Evolutionary conservation across 2,888 invertebrate species (phyloP), one percentile per base, ranked within the genome.

Genomic region (Melinaea marsaeus): DNA sequence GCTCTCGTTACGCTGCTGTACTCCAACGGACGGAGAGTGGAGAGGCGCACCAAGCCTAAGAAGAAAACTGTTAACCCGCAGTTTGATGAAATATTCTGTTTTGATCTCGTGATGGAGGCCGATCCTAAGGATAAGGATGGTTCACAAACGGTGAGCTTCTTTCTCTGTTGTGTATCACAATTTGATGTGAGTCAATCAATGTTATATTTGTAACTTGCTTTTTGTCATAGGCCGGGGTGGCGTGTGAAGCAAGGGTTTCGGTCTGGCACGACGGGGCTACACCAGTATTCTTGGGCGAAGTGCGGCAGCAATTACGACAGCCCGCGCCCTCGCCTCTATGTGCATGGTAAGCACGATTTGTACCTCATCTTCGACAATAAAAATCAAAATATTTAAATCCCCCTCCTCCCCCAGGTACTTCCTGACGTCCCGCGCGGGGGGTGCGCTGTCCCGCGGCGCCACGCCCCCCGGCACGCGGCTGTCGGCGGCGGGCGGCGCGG

Each of bases 41-140:
- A 94, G 72, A 94, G 95, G 83, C 93, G 95, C 79, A 97, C 97
- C 46, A 96, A 96, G 86, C 94, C 95, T 68, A 94, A 94, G 83
- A 97, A 97, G 91, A 98, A 97, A 92, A 97, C 97, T 60, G 95
- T 95, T 70, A 95, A 95, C 81, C 97, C 98, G 13, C 94, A 95
- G 79, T 98, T 96, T 85, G 96, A 97, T 79, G 97, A 98, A 88
- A 93, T 94, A 70, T 95, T 97, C 86, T 93, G 94, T 79, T 97
- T 97, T 85, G 93, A 93, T 88, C 88, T 93, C 79, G 91, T 91
- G 65, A 90, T 92, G 79, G 93, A 93, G 71, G 89, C 92, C 66
- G 93, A 93, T 70, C 84, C 88, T 32, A 90, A 90, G 72, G 90
- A 91, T 72, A 88, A 86, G 77, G 90, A 91, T 67, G 85, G 86